Evolutionary conservation across 2,113 vertebrate genomes (phyloP).

Genomic region (Colossoma macropomum): DNA sequence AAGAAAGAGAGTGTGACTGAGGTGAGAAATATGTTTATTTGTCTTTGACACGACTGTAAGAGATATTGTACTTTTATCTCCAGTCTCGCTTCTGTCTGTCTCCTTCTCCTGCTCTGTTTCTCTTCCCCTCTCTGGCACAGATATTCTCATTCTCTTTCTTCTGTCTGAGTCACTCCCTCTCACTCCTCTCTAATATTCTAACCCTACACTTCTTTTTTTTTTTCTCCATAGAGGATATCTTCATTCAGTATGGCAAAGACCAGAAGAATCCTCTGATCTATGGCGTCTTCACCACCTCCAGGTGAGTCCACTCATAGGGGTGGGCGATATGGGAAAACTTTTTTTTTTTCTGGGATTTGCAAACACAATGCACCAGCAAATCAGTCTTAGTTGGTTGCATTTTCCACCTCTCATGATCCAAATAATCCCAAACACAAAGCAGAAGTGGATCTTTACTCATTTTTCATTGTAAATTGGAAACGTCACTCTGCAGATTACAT

Average conservation of each 20-base stretch:
- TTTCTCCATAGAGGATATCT: conserved; percentile 77
- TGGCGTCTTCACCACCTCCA: conserved; percentile 81
- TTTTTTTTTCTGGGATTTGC: too few relatives aligned
- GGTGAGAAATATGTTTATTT: conserved; percentile 30
- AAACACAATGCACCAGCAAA: too few relatives aligned
- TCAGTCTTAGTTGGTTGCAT: too few relatives aligned
- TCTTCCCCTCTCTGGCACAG: not conserved
- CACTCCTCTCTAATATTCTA: conserved; percentile 6
- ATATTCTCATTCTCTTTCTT: not conserved
- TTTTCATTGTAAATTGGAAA: too few relatives aligned
- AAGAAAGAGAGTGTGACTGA: conserved; percentile 40
- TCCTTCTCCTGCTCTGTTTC: not conserved
- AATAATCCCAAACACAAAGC: too few relatives aligned
- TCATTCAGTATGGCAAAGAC: conserved; percentile 80
- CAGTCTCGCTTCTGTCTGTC: not conserved
- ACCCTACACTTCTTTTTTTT: conserved; percentile 26
- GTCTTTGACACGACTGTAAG: not conserved
- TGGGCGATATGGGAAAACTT: too few relatives aligned
- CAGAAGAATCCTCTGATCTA: conserved; percentile 83
- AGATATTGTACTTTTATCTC: conserved; percentile 15
- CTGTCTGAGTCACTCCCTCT: not conserved
- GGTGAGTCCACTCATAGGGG: conserved; percentile 59
- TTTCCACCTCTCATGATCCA: too few relatives aligned
- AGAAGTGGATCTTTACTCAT: too few relatives aligned
- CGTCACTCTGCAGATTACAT: too few relatives aligned